Evolutionary conservation across 2,113 vertebrate species (phyloP).

Genomic region (Lampris megalopsis): DNA sequence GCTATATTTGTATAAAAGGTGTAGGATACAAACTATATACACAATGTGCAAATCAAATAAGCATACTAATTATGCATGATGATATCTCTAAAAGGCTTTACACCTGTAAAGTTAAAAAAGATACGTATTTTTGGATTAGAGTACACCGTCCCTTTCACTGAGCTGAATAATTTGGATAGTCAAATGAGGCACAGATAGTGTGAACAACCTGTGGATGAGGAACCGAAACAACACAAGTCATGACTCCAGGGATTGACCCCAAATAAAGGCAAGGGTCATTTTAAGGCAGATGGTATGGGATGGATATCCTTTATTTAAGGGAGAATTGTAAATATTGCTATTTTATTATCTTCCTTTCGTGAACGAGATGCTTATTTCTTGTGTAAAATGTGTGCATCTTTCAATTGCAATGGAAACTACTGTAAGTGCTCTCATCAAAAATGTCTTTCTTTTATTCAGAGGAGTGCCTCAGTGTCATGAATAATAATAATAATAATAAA

Average conservation of each 20-base stretch:
- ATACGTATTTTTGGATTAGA: conserved; percentile 38
- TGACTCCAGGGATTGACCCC: too few relatives aligned
- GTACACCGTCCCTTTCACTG: conserved; percentile 20
- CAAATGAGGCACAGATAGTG: conserved; percentile 15
- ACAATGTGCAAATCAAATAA: conserved; percentile 88
- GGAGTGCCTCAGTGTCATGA: not conserved
- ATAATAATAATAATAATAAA: too few relatives aligned
- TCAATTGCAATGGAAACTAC: not conserved
- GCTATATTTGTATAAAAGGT: conserved; percentile 89
- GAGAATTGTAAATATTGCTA: too few relatives aligned
- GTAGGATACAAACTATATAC: conserved; percentile 87
- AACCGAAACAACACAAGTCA: too few relatives aligned
- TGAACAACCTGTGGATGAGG: not conserved
- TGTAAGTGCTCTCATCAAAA: conserved; percentile 13
- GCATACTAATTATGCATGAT: conserved; percentile 77
- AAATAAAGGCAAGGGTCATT: too few relatives aligned
- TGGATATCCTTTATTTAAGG: too few relatives aligned
- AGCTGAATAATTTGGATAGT: conserved; percentile 6
- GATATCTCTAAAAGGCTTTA: conserved; percentile 22
- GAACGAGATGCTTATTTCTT: too few relatives aligned
- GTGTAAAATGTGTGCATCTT: not conserved
- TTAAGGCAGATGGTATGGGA: too few relatives aligned
- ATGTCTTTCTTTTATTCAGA: conserved; percentile 2
- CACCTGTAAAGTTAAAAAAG: conserved; percentile 19
- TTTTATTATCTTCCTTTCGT: too few relatives aligned